A percentile compares a stretch with the other conserved stretches of the same genome.
Evolutionary conservation across 2,113 vertebrate genomes (phyloP).

Genomic region (Asarcornis scutulata): DNA sequence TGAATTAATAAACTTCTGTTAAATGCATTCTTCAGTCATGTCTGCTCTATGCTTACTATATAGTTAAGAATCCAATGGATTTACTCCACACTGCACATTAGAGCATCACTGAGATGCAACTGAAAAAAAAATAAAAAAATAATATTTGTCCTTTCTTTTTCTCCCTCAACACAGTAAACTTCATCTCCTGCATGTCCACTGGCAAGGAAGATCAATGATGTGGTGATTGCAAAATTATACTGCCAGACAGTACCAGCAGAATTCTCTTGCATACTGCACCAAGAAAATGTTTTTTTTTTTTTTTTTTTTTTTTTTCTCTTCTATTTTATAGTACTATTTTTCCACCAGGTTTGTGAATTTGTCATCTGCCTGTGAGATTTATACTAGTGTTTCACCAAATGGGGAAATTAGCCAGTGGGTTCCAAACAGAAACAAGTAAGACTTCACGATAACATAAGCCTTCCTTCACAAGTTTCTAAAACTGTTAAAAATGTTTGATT

Average conservation of each 20-base stretch:
- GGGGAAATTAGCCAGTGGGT: not conserved
- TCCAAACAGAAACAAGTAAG: not conserved
- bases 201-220: not conserved
- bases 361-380: not conserved
- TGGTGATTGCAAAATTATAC: not conserved
- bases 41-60: not conserved
- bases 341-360: not conserved
- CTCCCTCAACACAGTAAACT: not conserved
- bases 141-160: not conserved
- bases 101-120: not conserved
- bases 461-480: not conserved
- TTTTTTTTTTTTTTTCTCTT: not conserved
- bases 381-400: not conserved
- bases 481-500: not conserved
- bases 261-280: not conserved
- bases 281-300: not conserved
- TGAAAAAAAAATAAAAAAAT: not conserved
- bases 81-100: not conserved
- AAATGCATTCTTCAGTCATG: not conserved
- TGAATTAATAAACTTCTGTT: not conserved
- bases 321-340: not conserved
- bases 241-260: not conserved
- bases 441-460: not conserved
- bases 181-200: not conserved
- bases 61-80: not conserved